Evolutionary conservation across 2,113 vertebrate species (phyloP), one percentile per base, ranked within the genome.

Genomic region (Piaya cayana): DNA sequence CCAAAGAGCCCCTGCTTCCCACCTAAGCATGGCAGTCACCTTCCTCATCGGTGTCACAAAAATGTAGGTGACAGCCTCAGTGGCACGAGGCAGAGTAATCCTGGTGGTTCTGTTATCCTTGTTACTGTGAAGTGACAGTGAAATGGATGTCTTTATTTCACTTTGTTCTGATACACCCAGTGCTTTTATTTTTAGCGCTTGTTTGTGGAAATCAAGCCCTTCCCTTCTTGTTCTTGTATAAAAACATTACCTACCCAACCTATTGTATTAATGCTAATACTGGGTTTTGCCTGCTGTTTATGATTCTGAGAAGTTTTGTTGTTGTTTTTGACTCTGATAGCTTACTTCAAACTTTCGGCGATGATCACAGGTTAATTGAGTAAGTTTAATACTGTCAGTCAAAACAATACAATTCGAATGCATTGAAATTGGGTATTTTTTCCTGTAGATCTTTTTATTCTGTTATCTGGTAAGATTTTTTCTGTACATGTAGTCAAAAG

Each of bases 31-130:
- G 47, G 13, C 52, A 49, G 23, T 62, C 15, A 11, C 36, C n/a
- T 76, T 93, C 32, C 22, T 62, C 14, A 2, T 42, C 5, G 60
- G 29, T 82, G 15, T 3, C 13, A 39, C 18, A 29, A 36, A 53
- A 42, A 34, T 32, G 5, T 30, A 23, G 30, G 13, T 17, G 30
- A 16, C 26, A 85, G 32, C 42, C 32, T 27, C 22, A 42, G 19
- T 34, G 22, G 14, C 34, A 27, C 0, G 3, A 67, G 30, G 6
- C 4, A 2, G 23, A 15, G 18, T 59, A 25, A 8, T 87, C 0
- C 0, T 50, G 37, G 11, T 37, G 59, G 34, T 30, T 20, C 55
- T 72, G 34, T 47, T 77, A 17, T 69, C 26, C 20, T 26, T 13
- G 10, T 39, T 81, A 39, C 26, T 49, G 18, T 72, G 29, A 70